Conservation (phyloP, 2,888 invertebrate species). For the Eupithecia pulchellata region DNA sequence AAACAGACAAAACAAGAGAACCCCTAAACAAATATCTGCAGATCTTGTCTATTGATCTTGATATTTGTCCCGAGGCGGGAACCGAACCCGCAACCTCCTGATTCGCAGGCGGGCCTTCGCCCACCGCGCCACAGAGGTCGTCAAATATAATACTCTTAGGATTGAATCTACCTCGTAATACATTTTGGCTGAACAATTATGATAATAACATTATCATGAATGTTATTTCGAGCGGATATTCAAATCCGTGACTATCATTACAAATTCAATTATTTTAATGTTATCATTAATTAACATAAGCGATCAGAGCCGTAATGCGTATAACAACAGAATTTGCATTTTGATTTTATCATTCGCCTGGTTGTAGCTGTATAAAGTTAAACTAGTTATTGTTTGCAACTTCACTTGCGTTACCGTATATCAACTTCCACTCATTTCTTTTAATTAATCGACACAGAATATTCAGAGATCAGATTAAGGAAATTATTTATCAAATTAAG, state of each 20-base stretch:
- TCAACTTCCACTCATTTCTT: no score
- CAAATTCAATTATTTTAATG: background rate
- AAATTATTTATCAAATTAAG: no score
- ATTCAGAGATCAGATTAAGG: no score
- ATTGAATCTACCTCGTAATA: background rate
- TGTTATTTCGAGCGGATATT: background rate
- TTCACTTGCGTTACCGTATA: background rate
- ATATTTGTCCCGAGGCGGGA: no score
- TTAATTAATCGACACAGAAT: no score
- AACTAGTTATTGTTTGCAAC: background rate
- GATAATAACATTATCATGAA: background rate
- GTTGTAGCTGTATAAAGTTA: background rate
- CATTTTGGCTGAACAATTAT: background rate
- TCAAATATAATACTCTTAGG: no score
- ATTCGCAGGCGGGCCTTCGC: no score
- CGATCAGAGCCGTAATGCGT: slow-evolving; percentile 4
- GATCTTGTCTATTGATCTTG: no score
- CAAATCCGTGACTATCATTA: background rate
- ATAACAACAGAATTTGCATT: slow-evolving; percentile 11
- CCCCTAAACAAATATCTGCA: no score
- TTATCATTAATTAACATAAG: slow-evolving; percentile 6
- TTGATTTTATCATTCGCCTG: background rate
- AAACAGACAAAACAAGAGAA: no score
- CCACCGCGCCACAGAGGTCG: no score
- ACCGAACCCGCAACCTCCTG: no score